Evolutionary conservation across 2,797 vertebrate species (phyloP).

Genomic region (Hirundo rustica): DNA sequence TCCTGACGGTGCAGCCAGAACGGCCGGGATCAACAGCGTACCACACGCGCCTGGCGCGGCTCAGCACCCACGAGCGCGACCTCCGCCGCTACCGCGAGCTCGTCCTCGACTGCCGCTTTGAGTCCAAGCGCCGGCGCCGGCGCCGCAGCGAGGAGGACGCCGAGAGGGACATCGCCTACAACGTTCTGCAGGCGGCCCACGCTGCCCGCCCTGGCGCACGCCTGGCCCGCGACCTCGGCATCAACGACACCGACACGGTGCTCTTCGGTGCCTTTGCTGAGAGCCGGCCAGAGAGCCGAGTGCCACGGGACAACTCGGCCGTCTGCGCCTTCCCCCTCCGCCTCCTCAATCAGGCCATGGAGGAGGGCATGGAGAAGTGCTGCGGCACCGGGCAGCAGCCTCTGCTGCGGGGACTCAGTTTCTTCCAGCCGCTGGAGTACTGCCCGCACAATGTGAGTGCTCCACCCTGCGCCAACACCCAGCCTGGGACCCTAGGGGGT

Average conservation of each 20-base stretch:
- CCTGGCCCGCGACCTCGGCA: slow-evolving; percentile 83
- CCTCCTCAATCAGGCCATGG: slow-evolving; percentile 82
- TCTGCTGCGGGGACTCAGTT: slow-evolving; percentile 84
- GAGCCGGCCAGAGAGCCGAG: slow-evolving; percentile 61
- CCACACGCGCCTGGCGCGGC: slow-evolving; percentile 86
- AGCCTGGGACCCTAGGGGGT: rapidly evolving
- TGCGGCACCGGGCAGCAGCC: slow-evolving; percentile 74
- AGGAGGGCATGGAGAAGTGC: slow-evolving; percentile 84
- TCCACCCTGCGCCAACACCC: rapidly evolving
- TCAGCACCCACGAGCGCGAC: slow-evolving; percentile 79
- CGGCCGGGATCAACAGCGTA: slow-evolving; percentile 64
- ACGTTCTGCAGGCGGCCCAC: slow-evolving; percentile 88
- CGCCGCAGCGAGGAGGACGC: neutral
- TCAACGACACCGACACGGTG: slow-evolving; percentile 78
- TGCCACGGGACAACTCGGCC: slow-evolving; percentile 77
- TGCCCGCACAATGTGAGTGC: slow-evolving; percentile 90
- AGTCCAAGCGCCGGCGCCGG: slow-evolving; percentile 83
- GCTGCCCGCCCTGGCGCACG: slow-evolving; percentile 78
- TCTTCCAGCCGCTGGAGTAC: slow-evolving; percentile 86
- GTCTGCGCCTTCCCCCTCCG: slow-evolving; percentile 90
- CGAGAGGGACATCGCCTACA: slow-evolving; percentile 80
- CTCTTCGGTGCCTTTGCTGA: slow-evolving; percentile 88
- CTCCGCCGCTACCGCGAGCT: slow-evolving; percentile 88
- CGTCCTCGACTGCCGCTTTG: slow-evolving; percentile 87
- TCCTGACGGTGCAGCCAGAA: slow-evolving; percentile 88